phyloP scores from a whole-genome alignment of 2,888 invertebrate genomes.

The Cerastis rubricosa region DNA sequence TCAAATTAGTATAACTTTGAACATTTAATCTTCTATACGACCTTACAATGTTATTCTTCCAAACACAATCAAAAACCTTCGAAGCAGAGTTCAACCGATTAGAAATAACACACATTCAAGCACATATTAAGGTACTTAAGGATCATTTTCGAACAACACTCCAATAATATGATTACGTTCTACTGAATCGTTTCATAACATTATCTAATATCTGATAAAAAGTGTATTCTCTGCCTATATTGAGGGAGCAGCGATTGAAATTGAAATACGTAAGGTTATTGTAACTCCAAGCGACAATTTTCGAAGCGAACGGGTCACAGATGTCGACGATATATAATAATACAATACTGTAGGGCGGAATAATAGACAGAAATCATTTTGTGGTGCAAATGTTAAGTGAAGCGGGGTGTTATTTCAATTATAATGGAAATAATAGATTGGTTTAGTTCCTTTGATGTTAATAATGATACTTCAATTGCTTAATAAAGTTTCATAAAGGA shows the following conservation, averaged over 20 bases:
- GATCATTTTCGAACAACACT: conserved; percentile 49
- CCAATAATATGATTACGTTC: conserved; percentile 59
- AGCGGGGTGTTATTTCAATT: conserved; percentile 28
- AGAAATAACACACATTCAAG: conserved; percentile 37
- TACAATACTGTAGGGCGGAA: conserved; percentile 70
- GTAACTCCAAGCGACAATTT: conserved; percentile 73
- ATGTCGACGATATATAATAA: conserved; percentile 78
- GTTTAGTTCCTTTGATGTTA: conserved; percentile 11
- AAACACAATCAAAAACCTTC: conserved; percentile 12
- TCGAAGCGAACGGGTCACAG: conserved; percentile 75
- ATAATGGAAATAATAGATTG: conserved; percentile 28
- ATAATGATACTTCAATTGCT: conserved; percentile 19
- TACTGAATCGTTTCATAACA: conserved; percentile 62
- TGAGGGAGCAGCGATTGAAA: conserved; percentile 63
- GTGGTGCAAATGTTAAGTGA: conserved; percentile 57
- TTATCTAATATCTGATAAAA: conserved; percentile 68
- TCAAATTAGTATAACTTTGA: not conserved
- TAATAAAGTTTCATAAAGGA: conserved; percentile 15
- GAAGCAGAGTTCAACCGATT: conserved; percentile 23
- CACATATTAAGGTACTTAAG: conserved; percentile 35
- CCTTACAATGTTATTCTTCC: conserved; percentile 18
- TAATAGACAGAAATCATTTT: conserved; percentile 68
- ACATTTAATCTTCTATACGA: not conserved
- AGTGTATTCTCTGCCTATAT: conserved; percentile 57
- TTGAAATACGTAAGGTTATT: conserved; percentile 70